phyloP scores from a whole-genome alignment of 2,113 vertebrate genomes.

The Perccottus glenii region DNA sequence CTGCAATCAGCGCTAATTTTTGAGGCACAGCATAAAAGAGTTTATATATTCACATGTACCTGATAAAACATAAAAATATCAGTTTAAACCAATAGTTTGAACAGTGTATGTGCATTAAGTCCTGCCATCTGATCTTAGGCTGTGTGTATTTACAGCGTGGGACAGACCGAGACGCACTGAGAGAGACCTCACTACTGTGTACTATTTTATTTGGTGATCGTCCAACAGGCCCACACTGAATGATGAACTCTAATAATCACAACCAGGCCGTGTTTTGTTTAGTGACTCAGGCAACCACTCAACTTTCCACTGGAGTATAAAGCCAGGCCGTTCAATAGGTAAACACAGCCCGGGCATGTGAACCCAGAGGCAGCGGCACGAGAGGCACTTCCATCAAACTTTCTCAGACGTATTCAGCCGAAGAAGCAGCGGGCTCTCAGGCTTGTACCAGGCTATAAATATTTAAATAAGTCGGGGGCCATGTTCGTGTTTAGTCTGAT shows the following conservation, averaged over 20 bases:
- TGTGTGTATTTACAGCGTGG: constrained; percentile 36
- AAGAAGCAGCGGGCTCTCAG: constrained; percentile 32
- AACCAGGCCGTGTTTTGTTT: constrained; percentile 65
- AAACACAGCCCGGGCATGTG: constrained; percentile 65
- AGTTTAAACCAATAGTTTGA: too few species aligned
- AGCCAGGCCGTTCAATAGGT: constrained; percentile 43
- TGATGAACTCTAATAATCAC: constrained; percentile 64
- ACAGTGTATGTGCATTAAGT: too few species aligned
- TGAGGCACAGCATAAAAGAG: too few species aligned
- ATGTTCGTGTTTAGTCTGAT: constrained; percentile 7
- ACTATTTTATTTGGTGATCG: constrained; percentile 62
- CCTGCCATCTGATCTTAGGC: neutral
- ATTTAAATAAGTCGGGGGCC: neutral
- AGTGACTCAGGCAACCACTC: constrained; percentile 57
- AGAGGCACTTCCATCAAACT: constrained; percentile 51
- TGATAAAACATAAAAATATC: too few species aligned
- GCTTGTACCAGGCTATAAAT: neutral
- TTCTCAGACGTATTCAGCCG: constrained; percentile 55
- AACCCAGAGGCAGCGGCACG: constrained; percentile 51
- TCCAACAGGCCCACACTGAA: constrained; percentile 43
- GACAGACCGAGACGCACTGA: constrained; percentile 36
- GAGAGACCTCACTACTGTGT: constrained; percentile 54
- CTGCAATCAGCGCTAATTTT: too few species aligned
- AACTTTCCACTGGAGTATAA: constrained; percentile 61
- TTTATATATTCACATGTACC: too few species aligned